phyloP scores from a whole-genome alignment of 2,113 vertebrate species.

The Sander lucioperca region DNA sequence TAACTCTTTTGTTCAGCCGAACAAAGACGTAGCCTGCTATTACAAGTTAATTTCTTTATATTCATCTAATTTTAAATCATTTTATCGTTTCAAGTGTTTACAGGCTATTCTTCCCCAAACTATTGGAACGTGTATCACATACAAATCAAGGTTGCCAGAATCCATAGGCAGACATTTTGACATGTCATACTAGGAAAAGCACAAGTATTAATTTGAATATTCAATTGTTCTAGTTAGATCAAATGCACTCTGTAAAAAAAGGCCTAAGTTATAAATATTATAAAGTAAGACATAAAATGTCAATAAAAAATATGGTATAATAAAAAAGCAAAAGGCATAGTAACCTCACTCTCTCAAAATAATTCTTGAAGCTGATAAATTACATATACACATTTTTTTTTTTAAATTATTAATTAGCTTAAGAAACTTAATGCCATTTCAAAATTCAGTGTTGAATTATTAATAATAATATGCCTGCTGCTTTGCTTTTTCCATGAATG shows the following conservation, averaged over 20 bases:
- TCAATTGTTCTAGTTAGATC: background rate
- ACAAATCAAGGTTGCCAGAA: background rate
- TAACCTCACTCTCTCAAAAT: background rate
- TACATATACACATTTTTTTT: background rate
- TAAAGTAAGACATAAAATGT: background rate
- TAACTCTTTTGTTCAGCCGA: background rate
- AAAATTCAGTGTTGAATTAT: background rate
- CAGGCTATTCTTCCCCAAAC: background rate
- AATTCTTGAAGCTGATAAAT: too few relatives aligned
- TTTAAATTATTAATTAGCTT: background rate
- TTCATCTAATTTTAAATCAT: background rate
- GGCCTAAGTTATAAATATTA: background rate
- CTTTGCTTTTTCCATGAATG: background rate
- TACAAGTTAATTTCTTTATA: background rate
- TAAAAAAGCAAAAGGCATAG: background rate
- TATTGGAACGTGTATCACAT: slow-evolving; percentile 1
- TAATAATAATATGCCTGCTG: background rate
- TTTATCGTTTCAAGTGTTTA: background rate
- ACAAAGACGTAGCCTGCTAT: background rate
- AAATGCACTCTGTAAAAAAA: background rate
- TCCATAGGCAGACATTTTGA: background rate
- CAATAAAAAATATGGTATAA: background rate
- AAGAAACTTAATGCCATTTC: background rate
- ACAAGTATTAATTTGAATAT: background rate
- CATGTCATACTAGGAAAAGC: background rate